Evolutionary conservation across 2,113 vertebrate genomes (phyloP).

Genomic region (Myrmecophaga tridactyla): DNA sequence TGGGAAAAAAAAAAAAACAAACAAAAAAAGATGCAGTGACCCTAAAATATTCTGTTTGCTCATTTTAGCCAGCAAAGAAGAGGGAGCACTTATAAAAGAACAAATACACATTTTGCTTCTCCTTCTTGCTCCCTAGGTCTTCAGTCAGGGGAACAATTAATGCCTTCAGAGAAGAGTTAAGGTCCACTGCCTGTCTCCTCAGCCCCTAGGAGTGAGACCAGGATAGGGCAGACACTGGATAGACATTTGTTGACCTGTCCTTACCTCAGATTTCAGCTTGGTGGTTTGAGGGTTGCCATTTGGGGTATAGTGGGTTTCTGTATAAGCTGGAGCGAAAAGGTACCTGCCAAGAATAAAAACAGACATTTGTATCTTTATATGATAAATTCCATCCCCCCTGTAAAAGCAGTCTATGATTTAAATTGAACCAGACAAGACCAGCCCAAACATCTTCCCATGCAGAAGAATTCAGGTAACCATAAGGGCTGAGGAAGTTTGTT

Average conservation of each 20-base stretch:
- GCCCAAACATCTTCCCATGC: not conserved
- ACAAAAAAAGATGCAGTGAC: not conserved
- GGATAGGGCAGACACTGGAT: fast-evolving
- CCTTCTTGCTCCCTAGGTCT: not conserved
- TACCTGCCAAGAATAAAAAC: constrained; percentile 82
- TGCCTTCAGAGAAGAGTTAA: not conserved
- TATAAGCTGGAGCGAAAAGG: constrained; percentile 91
- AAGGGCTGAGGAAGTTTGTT: not conserved
- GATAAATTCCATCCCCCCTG: not conserved
- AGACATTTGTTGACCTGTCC: constrained; percentile 53
- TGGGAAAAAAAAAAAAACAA: too few relatives aligned
- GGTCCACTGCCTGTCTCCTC: not conserved
- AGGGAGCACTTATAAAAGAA: not conserved
- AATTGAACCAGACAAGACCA: not conserved
- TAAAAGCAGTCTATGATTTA: not conserved
- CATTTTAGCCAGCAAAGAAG: not conserved
- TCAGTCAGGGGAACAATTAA: not conserved
- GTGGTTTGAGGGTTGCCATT: constrained; percentile 83
- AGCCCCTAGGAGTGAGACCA: too few relatives aligned
- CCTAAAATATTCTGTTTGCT: not conserved
- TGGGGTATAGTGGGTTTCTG: constrained; percentile 90
- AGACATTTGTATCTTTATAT: not conserved
- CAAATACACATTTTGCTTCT: not conserved
- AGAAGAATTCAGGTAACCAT: not conserved
- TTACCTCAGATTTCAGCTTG: constrained; percentile 85